A percentile compares a stretch with the other conserved stretches of the same genome.
Conservation (phyloP, 2,113 vertebrate species). For the Ptyas mucosa region DNA sequence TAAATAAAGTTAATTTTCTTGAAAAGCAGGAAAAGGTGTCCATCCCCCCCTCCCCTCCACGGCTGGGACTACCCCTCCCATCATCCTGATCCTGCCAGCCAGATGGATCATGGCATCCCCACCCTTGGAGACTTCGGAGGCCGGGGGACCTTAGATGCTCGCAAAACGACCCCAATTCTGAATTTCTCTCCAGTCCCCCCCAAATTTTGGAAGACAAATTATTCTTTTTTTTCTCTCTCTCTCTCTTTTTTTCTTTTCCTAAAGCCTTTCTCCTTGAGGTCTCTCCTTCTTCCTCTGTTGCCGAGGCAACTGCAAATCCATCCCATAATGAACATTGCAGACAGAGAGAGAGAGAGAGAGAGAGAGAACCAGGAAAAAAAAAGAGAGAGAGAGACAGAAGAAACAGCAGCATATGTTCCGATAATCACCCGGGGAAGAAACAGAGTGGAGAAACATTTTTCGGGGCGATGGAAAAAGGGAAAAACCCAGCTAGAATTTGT, state of each 20-base stretch:
- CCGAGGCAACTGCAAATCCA: background rate
- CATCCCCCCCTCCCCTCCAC: rapidly evolving
- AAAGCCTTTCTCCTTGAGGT: background rate
- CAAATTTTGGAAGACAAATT: background rate
- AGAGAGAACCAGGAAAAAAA: background rate
- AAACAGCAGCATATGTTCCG: background rate
- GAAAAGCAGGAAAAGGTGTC: background rate
- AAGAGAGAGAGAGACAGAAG: background rate
- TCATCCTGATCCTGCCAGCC: background rate
- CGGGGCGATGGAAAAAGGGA: rapidly evolving
- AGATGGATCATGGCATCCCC: background rate
- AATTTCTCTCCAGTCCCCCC: background rate
- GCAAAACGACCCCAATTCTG: background rate
- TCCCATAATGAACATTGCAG: conserved; percentile 14
- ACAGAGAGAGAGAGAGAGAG: too few relatives aligned
- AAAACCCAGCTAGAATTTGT: background rate
- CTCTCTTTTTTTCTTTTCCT: too few relatives aligned
- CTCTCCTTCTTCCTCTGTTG: background rate
- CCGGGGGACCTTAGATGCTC: too few relatives aligned
- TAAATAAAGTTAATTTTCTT: background rate
- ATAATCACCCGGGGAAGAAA: background rate
- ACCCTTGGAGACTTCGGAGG: background rate
- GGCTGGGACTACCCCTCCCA: background rate
- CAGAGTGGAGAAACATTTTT: background rate
- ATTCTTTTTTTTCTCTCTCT: too few relatives aligned